phyloP scores from a whole-genome alignment of 2,797 vertebrate genomes.

The Coluber constrictor region DNA sequence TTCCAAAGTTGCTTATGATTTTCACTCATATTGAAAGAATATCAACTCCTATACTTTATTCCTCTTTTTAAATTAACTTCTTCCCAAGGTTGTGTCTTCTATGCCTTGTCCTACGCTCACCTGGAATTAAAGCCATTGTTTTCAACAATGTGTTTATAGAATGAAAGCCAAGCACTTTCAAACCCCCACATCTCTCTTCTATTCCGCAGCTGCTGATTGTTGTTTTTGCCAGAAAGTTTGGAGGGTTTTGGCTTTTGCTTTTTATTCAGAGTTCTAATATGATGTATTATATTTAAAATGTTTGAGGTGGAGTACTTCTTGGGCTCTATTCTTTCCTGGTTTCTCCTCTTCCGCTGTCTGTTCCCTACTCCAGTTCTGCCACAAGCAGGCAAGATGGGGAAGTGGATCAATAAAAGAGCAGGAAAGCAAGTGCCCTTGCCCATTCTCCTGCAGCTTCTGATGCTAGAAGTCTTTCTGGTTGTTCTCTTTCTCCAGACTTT shows the following conservation, averaged over 20 bases:
- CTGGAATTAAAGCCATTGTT: not conserved
- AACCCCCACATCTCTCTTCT: not conserved
- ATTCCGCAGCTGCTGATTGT: not conserved
- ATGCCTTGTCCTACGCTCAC: not conserved
- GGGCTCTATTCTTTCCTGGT: not conserved
- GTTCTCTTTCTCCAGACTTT: conserved; percentile 67
- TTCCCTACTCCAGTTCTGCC: not conserved
- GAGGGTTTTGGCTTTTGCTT: not conserved
- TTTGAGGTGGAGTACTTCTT: not conserved
- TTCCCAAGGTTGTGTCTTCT: not conserved
- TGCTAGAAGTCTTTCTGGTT: not conserved
- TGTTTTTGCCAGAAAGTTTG: not conserved
- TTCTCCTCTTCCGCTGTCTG: not conserved
- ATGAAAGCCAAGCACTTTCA: not conserved
- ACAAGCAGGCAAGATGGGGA: not conserved
- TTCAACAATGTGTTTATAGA: not conserved
- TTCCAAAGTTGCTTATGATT: not conserved
- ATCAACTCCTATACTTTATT: not conserved
- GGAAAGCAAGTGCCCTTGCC: not conserved
- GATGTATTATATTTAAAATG: not conserved
- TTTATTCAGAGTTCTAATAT: not conserved
- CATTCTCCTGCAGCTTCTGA: not conserved
- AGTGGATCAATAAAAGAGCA: not conserved
- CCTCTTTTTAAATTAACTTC: not conserved
- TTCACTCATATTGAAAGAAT: not conserved